phyloP scores from a whole-genome alignment of 2,888 invertebrate species.

The Pseudococcus jackbeardsleyi region DNA sequence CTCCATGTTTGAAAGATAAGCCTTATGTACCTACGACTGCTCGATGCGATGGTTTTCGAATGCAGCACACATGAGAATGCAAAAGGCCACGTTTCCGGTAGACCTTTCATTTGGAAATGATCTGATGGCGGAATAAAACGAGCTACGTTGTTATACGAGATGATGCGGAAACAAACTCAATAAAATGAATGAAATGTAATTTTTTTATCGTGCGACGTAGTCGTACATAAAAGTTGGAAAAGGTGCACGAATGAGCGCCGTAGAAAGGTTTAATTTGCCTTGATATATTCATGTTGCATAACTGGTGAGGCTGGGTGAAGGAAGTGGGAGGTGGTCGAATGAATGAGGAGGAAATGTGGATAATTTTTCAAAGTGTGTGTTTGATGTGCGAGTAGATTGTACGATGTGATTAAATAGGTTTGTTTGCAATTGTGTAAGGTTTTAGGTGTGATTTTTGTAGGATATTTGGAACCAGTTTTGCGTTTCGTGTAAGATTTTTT shows the following conservation, averaged over 20 bases:
- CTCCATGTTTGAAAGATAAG: not conserved
- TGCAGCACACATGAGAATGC: not conserved
- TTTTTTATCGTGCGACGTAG: not conserved
- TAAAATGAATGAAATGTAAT: not conserved
- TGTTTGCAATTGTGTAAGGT: not conserved
- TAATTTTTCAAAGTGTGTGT: not conserved
- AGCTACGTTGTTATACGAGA: not conserved
- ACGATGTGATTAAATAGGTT: not conserved
- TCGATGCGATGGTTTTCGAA: not conserved
- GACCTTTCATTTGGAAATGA: conserved; percentile 38
- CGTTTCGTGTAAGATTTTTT: too few species aligned
- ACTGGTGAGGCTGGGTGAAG: not conserved
- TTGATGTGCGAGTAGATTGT: not conserved
- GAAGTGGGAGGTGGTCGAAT: not conserved
- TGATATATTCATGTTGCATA: not conserved
- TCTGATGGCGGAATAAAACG: not conserved
- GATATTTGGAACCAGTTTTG: too few species aligned
- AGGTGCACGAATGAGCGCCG: not conserved
- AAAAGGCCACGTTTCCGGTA: not conserved
- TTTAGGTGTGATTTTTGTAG: too few species aligned
- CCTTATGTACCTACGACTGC: not conserved
- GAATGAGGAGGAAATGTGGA: not conserved
- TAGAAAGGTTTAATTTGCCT: not conserved
- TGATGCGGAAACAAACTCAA: not conserved
- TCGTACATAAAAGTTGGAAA: not conserved